These are phyloP conservation scores for Pomatostomus ruficeps DNA, from an alignment of 2,113 vertebrate genomes.

Conservation along the genomic window DNA sequence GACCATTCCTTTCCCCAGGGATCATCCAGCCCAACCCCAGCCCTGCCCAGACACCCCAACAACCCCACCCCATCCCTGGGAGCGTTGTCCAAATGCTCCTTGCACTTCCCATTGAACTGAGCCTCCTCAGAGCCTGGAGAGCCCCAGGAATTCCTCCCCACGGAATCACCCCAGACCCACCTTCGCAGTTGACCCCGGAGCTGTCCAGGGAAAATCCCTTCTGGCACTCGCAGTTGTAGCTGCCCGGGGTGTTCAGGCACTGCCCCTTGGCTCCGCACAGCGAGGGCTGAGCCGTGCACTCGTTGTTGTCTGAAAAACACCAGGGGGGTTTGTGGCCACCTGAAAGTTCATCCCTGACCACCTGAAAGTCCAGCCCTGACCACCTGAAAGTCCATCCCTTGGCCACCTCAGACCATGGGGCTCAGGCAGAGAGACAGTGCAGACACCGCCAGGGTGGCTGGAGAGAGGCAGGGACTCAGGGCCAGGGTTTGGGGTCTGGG, in stretches of 20 bases:
- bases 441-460: not conserved
- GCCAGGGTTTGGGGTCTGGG: not conserved
- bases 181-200: constrained; percentile 83
- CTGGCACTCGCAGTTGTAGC: constrained; percentile 90
- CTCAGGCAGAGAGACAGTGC: not conserved
- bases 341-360: not conserved
- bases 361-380: not conserved
- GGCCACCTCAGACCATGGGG: rapidly evolving
- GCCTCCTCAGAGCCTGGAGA: not conserved
- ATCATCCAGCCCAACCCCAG: too few species aligned
- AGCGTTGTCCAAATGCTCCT: rapidly evolving
- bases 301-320: constrained; percentile 82
- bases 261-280: constrained; percentile 79
- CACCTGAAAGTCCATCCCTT: not conserved
- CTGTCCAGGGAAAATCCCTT: constrained; percentile 86
- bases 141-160: not conserved
- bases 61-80: not conserved
- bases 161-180: constrained; percentile 51
- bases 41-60: too few species aligned
- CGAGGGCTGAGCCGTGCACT: constrained; percentile 78
- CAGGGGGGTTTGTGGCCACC: rapidly evolving
- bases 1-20: not conserved
- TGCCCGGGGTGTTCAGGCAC: constrained; percentile 86
- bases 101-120: not conserved
- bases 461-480: not conserved